Conservation (phyloP, 2,888 invertebrate species). For the Rhimphoctona megacephalus region DNA sequence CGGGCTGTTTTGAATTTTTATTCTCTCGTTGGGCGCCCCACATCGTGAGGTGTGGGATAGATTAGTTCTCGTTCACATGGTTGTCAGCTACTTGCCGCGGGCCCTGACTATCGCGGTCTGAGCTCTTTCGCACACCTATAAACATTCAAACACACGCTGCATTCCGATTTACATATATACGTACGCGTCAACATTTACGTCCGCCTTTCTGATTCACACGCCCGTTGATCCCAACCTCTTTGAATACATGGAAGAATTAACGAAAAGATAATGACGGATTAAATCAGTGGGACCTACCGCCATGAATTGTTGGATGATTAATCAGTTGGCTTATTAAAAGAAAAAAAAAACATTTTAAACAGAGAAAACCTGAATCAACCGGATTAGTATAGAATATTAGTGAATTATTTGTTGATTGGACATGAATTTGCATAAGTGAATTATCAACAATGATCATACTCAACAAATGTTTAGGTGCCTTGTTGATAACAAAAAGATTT, state of each 20-base stretch:
- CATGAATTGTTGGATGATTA: conserved; percentile 56
- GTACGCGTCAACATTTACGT: conserved; percentile 17
- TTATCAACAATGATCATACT: neutral
- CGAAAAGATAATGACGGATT: conserved; percentile 49
- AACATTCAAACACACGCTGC: conserved; percentile 16
- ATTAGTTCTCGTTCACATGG: conserved; percentile 79
- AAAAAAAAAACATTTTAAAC: neutral
- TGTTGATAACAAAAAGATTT: conserved; percentile 10
- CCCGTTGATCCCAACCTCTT: conserved; percentile 24
- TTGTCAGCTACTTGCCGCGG: conserved; percentile 80
- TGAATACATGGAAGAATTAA: conserved; percentile 35
- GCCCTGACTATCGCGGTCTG: conserved; percentile 53
- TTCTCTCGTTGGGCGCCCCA: conserved; percentile 71
- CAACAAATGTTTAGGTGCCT: neutral
- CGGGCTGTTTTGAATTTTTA: conserved; percentile 78
- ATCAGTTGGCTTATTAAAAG: conserved; percentile 23
- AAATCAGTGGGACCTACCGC: conserved; percentile 59
- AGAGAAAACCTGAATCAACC: neutral
- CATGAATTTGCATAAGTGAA: neutral
- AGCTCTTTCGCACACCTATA: conserved; percentile 45
- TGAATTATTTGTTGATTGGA: neutral
- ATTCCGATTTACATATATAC: neutral
- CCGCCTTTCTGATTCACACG: conserved; percentile 48
- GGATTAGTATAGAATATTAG: conserved; percentile 19
- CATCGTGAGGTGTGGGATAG: conserved; percentile 78